Percentiles rank a stretch among this genome's conserved stretches.
phyloP scores from a whole-genome alignment of 1,140 invertebrate species.

The Bombyx mori region DNA sequence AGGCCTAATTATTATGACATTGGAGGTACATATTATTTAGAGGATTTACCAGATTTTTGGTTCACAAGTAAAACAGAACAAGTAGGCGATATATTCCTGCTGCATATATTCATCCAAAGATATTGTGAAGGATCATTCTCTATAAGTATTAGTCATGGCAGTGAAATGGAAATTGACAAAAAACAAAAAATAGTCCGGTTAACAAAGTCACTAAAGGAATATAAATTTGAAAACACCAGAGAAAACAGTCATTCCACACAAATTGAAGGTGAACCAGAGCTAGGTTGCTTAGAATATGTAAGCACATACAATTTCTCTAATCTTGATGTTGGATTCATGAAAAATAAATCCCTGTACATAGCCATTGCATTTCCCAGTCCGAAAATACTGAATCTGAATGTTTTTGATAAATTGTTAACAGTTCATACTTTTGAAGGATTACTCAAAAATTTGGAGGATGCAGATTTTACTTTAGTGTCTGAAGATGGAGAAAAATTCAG shows the following conservation, averaged over 20 bases:
- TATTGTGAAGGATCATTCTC: constrained; percentile 26
- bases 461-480: constrained; percentile 56
- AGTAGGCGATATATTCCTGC: constrained; percentile 35
- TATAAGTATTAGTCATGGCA: constrained; percentile 29
- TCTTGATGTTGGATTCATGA: constrained; percentile 43
- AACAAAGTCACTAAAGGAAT: constrained; percentile 21
- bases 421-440: constrained; percentile 41
- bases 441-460: constrained; percentile 39
- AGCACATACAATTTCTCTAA: constrained; percentile 46
- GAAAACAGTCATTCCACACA: background rate
- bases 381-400: constrained; percentile 6
- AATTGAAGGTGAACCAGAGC: background rate
- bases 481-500: constrained; percentile 44
- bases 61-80: constrained; percentile 44
- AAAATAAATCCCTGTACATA: constrained; percentile 42
- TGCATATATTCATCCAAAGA: constrained; percentile 46
- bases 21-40: constrained; percentile 41
- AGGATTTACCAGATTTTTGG: constrained; percentile 43
- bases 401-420: constrained; percentile 24
- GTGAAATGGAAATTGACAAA: constrained; percentile 31
- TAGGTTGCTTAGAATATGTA: constrained; percentile 22
- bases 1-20: constrained; percentile 54
- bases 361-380: constrained; percentile 23
- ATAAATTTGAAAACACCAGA: constrained; percentile 27
- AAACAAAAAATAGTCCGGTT: constrained; percentile 31